Percentiles rank a stretch among this genome's conserved stretches.
Conservation (phyloP, 30 jellyfish, hydroid and myxozoan species). For the Sanderia malayensis region DNA sequence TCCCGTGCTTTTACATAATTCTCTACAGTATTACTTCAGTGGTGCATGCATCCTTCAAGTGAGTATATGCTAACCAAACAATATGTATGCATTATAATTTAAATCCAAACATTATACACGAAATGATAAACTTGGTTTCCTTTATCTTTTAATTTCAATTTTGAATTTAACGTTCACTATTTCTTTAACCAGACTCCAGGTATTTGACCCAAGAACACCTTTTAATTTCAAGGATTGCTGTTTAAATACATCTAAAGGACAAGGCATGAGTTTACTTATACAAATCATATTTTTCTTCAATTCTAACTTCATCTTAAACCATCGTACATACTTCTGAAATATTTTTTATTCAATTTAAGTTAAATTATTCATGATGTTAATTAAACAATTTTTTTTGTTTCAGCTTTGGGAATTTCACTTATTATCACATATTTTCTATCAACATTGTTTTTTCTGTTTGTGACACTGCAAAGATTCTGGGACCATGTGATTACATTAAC, state of each 20-base stretch:
- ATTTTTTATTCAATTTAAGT: background rate
- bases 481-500: conserved; percentile 43
- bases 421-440: conserved; percentile 26
- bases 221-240: conserved; percentile 25
- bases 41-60: conserved; percentile 23
- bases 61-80: background rate
- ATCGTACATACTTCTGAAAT: background rate
- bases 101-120: background rate
- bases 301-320: background rate
- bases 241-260: background rate
- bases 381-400: conserved; percentile 1
- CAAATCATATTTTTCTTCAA: too few relatives aligned
- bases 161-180: too few relatives aligned
- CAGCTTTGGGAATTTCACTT: conserved; percentile 29
- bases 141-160: background rate
- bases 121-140: background rate
- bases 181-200: background rate
- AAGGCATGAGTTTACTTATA: background rate
- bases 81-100: background rate
- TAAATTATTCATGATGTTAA: background rate
- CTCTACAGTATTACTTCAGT: conserved; percentile 33
- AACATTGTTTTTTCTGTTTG: conserved; percentile 31
- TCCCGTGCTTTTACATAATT: conserved; percentile 48
- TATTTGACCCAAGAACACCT: conserved; percentile 8
- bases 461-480: conserved; percentile 33